Conservation (phyloP, 2,113 vertebrate genomes). For the Madoqua kirkii region DNA sequence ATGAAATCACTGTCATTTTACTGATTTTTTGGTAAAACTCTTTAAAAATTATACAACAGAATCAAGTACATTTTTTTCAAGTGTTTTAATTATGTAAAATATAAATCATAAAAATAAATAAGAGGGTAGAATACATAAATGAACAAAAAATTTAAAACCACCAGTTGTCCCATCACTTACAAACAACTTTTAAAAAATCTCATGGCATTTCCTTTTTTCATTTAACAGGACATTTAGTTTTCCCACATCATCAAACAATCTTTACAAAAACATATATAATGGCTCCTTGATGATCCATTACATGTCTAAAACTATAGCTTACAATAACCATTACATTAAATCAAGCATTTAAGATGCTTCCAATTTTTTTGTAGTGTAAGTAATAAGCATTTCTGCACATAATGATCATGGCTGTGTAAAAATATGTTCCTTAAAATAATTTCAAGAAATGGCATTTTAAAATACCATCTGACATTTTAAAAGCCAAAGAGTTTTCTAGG, state of each 20-base stretch:
- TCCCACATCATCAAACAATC: not conserved
- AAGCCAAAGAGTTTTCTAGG: not conserved
- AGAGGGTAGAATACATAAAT: not conserved
- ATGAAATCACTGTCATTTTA: not conserved
- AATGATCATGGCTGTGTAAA: not conserved
- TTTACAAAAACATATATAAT: conserved; percentile 30
- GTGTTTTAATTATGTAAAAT: conserved; percentile 37
- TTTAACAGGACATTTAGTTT: not conserved
- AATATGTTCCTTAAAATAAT: conserved; percentile 19
- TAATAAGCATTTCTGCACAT: conserved; percentile 20
- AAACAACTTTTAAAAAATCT: not conserved
- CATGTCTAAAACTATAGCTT: not conserved
- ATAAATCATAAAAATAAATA: not conserved
- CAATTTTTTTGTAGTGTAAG: not conserved
- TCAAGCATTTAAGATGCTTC: not conserved
- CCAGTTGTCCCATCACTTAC: not conserved
- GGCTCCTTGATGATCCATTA: not conserved
- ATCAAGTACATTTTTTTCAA: not conserved
- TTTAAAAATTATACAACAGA: conserved; percentile 33
- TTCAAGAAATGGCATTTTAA: conserved; percentile 16
- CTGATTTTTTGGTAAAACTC: conserved; percentile 1
- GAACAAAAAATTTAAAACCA: conserved; percentile 17
- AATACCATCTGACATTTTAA: conserved; percentile 14
- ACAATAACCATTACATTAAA: not conserved
- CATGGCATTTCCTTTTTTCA: not conserved